Percentiles rank a stretch among this genome's conserved stretches.
Conservation (phyloP, 2,888 invertebrate genomes). For the Polymixis flavicincta region DNA sequence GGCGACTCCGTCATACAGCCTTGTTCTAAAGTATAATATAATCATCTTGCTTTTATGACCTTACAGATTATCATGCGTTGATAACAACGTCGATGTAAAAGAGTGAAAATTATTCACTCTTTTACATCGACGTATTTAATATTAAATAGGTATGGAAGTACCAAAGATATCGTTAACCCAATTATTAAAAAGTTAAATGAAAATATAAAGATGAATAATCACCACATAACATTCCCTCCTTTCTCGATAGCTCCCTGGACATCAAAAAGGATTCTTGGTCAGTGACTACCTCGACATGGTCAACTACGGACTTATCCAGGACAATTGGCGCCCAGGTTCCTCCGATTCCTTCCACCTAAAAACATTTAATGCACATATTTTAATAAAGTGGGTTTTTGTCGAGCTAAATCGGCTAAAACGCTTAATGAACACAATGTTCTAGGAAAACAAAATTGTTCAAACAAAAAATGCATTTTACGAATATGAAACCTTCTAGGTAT, state of each 20-base stretch:
- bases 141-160: slow-evolving; percentile 12
- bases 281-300: slow-evolving; percentile 94
- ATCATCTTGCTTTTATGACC: slow-evolving; percentile 12
- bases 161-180: slow-evolving; percentile 11
- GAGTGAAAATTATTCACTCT: too few species aligned
- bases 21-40: slow-evolving; percentile 13
- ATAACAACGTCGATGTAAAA: slow-evolving; percentile 12
- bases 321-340: slow-evolving; percentile 98
- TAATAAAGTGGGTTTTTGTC: not conserved
- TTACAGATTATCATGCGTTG: slow-evolving; percentile 25
- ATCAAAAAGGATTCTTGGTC: slow-evolving; percentile 95
- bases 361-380: not conserved
- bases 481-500: not conserved
- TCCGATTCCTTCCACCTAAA: slow-evolving; percentile 93
- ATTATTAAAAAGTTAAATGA: not conserved
- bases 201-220: slow-evolving; percentile 7
- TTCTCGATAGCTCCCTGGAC: slow-evolving; percentile 95
- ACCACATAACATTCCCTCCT: slow-evolving; percentile 97
- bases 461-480: not conserved
- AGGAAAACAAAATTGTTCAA: not conserved
- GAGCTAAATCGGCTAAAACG: not conserved
- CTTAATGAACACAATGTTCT: not conserved
- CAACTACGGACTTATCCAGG: slow-evolving; percentile 93
- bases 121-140: too few species aligned
- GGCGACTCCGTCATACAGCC: slow-evolving; percentile 4